Evolutionary conservation across 2,797 vertebrate genomes (phyloP), one percentile per base, ranked within the genome.

Genomic region (Miichthys miiuy): DNA sequence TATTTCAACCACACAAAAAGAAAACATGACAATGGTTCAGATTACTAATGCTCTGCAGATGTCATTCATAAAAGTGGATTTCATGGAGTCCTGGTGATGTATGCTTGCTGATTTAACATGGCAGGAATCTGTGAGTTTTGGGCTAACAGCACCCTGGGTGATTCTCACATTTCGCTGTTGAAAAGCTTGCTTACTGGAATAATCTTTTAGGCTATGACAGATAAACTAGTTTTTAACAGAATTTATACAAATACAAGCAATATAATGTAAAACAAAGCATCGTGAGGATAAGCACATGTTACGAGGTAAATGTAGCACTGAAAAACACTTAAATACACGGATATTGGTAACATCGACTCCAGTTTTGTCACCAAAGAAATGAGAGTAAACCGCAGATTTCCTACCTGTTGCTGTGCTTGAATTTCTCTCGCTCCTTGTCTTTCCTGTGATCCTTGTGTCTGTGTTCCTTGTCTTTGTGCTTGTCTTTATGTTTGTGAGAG

Each of bases 371-470:
- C 41, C 21, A 60, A 64, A 51, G 4, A 48, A 3, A 7, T 21
- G 13, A 63, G 5, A 70, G 3, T 44, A 63, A 63, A 11, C 23
- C 18, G 8, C 8, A 42, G 25, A 44, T 5, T 20, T 62, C 71
- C 23, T 94, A 98, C 97, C 97, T 97, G 95, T 97, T 98, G 94
- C 94, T 96, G 91, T 97, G 95, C 92, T 96, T 98, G 80, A 96
- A 91, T 90, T 97, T 98, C 86, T 98, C 97, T 77, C 97, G 94
- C 64, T 98, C 97, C 87, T 96, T 97, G 93, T 98, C 97, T 94
- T 97, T 98, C 93, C 97, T 99, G 94, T 99, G 97, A 82, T 99
- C 97, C 96, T 97, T 99, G 92, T 98, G 97, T 89, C 96, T 95
- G 91, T 98, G 97, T 82, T 98, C 98, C 94, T 97, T 96, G 87